Evolutionary conservation across 2,113 vertebrate species (phyloP), one percentile per base, ranked within the genome.

Genomic region (Hippoglossus stenolepis): DNA sequence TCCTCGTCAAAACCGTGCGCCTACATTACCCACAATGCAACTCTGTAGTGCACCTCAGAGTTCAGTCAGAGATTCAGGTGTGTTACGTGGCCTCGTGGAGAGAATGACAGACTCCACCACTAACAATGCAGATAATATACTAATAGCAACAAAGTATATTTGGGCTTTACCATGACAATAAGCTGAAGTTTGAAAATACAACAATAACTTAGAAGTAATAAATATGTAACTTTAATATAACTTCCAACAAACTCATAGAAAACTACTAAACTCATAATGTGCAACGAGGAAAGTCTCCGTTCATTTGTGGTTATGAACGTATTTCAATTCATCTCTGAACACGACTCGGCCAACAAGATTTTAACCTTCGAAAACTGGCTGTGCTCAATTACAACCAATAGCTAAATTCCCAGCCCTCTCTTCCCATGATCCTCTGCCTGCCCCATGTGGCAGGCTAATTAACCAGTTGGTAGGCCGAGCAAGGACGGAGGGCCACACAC

Each of bases 371-470:
- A 23, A 62, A 70, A 59, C 28, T 35, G 47, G 20, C n/a, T 69
- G 18, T 68, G 3, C 53, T 67, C 20, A 76, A 23, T 60, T 61
- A 80, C 38, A 85, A 90, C 89, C 87, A 81, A 90, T 83, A 86
- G 68, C 35, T 84, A 89, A 86, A 91, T 91, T 78, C 79, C 43
- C 9, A 60, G 5, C 31, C 40, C 21, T 80, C 67, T 67, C 40
- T 31, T 72, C 68, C 60, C 72, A 83, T 65, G 70, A 49, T 72
- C 51, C 54, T 68, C 51, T 59, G 62, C 40, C 51, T 35, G 54
- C 63, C 83, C 65, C 0, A 73, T 93, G 92, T 62, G 74, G 84
- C 28, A 86, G 76, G 77, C 81, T 86, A 90, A 96, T 97, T 92
- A 94, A 92, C 83, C 81, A 88, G 87, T 86, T 82, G 86, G 84